phyloP scores from a whole-genome alignment of 1,140 invertebrate genomes.

The Macrosteles quadrilineatus region DNA sequence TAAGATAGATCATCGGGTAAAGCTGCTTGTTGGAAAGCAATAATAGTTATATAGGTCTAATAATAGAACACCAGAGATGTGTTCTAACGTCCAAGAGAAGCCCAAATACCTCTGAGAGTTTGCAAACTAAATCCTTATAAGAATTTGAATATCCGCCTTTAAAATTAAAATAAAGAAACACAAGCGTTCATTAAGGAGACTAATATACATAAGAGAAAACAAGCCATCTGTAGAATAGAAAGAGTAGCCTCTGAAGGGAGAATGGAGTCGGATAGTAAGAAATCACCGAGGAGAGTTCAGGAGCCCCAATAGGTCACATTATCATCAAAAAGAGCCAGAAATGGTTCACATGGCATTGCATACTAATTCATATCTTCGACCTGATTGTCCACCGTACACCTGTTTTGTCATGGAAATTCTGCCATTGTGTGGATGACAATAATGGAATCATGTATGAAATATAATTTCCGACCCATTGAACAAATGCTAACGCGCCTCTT shows the following conservation, averaged over 20 bases:
- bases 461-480: constrained; percentile 35
- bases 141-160: too few relatives aligned
- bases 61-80: too few relatives aligned
- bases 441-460: constrained; percentile 35
- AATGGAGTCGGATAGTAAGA: constrained; percentile 17
- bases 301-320: constrained; percentile 24
- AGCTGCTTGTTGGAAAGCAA: too few relatives aligned
- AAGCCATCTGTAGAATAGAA: too few relatives aligned
- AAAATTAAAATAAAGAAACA: too few relatives aligned
- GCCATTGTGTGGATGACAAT: constrained; percentile 29
- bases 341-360: constrained; percentile 20
- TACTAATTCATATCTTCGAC: constrained; percentile 32
- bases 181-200: too few relatives aligned
- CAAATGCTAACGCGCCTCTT: constrained; percentile 33
- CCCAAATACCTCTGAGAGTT: too few relatives aligned
- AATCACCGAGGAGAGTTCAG: constrained; percentile 25
- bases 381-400: neutral
- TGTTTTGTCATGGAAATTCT: constrained; percentile 32
- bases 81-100: too few relatives aligned
- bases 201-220: too few relatives aligned
- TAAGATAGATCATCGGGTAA: too few relatives aligned
- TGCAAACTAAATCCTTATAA: too few relatives aligned
- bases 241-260: neutral
- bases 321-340: constrained; percentile 25
- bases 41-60: too few relatives aligned